A percentile compares a stretch with the other conserved stretches of the same genome.
Conservation (phyloP, 2,888 invertebrate species). For the Morinoia aosen region DNA sequence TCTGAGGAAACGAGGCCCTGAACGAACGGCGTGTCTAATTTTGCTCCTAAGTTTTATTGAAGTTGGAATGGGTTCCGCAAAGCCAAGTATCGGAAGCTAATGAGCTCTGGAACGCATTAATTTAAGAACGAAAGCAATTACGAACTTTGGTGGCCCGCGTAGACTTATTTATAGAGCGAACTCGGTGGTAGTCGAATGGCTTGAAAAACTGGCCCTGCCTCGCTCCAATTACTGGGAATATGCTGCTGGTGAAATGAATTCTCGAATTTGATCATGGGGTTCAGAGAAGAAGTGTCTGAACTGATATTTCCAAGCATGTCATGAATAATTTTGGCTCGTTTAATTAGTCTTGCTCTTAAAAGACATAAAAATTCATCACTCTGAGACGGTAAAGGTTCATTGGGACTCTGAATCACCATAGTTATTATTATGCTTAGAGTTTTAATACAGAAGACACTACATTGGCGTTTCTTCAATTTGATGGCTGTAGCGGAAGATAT, state of each 20-base stretch:
- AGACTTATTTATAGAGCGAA: conserved; percentile 4
- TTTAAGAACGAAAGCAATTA: conserved; percentile 3
- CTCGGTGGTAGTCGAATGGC: background rate
- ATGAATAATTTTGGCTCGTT: background rate
- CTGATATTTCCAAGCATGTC: background rate
- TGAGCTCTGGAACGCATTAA: conserved; percentile 4
- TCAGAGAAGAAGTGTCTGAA: background rate
- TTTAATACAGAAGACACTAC: too few relatives aligned
- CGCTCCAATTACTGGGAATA: background rate
- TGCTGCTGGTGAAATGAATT: background rate
- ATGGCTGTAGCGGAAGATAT: too few relatives aligned
- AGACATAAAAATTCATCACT: background rate
- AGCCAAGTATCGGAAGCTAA: conserved; percentile 12
- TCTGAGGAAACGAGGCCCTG: background rate
- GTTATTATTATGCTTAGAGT: too few relatives aligned
- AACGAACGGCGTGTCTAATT: background rate
- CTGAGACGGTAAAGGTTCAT: too few relatives aligned
- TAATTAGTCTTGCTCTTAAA: background rate
- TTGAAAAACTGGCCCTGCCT: background rate
- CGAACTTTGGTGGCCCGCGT: background rate
- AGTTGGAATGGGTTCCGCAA: background rate
- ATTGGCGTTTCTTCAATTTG: too few relatives aligned
- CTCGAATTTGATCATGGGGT: background rate
- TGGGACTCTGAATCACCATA: too few relatives aligned
- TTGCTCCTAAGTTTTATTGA: background rate